These are phyloP conservation scores for Hyaena hyaena DNA, from an alignment of 2,113 vertebrate genomes.

Conservation along the genomic window DNA sequence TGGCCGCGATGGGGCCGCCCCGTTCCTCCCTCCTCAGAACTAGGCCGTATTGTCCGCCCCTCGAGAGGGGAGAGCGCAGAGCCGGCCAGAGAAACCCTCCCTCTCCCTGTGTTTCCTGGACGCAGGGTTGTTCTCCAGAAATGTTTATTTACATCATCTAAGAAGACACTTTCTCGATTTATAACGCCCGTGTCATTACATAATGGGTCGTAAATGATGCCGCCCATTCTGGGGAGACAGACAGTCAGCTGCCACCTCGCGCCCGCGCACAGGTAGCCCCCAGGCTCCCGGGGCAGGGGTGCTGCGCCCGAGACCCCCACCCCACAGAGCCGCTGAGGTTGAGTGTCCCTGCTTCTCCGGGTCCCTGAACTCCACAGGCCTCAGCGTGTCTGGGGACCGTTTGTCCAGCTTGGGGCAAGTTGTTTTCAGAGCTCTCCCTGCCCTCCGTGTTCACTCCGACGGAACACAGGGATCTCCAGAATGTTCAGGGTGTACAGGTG, in stretches of 20 bases:
- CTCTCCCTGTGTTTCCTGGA: constrained; percentile 29
- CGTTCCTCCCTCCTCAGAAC: neutral
- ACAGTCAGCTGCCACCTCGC: constrained; percentile 56
- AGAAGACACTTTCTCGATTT: constrained; percentile 62
- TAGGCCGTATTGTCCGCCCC: neutral
- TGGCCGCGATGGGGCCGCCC: accelerated
- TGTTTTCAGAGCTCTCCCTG: neutral
- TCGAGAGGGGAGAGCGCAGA: constrained; percentile 8
- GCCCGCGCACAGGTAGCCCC: neutral
- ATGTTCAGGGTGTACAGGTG: neutral
- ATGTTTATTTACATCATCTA: constrained; percentile 69
- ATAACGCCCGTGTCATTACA: constrained; percentile 51
- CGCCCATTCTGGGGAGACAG: constrained; percentile 51
- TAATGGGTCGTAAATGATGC: constrained; percentile 62
- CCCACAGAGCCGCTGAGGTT: neutral
- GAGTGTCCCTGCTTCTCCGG: neutral
- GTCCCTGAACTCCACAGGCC: accelerated
- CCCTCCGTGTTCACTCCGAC: accelerated
- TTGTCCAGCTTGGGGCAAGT: neutral
- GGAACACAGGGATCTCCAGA: neutral
- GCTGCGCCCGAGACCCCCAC: neutral
- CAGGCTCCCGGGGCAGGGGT: constrained; percentile 49
- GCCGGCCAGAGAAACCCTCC: accelerated
- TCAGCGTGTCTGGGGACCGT: neutral
- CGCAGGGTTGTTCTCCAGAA: constrained; percentile 73